A percentile compares a stretch with the other conserved stretches of the same genome.
Conservation (phyloP, 2,888 invertebrate genomes). For the Cenopis cana region DNA sequence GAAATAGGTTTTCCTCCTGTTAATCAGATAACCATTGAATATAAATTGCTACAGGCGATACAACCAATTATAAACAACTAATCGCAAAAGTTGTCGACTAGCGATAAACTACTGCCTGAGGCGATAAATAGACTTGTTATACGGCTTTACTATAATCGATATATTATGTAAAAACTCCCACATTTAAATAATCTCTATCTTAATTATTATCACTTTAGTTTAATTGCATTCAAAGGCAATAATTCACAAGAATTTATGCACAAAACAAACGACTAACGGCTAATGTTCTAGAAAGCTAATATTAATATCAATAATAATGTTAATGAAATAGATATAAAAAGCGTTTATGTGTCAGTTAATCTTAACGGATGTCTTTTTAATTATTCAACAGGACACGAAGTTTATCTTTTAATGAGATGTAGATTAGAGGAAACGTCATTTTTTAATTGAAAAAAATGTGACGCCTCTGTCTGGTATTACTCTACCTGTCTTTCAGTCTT, state of each 20-base stretch:
- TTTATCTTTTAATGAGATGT: slow-evolving; percentile 34
- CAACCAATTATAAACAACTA: slow-evolving; percentile 29
- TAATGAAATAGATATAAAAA: slow-evolving; percentile 39
- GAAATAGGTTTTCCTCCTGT: slow-evolving; percentile 28
- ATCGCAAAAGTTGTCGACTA: slow-evolving; percentile 22
- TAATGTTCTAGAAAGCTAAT: slow-evolving; percentile 41
- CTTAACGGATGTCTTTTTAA: slow-evolving; percentile 29
- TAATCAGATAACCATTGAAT: slow-evolving; percentile 25
- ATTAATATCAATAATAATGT: slow-evolving; percentile 38
- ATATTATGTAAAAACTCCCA: slow-evolving; percentile 38
- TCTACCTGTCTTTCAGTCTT: slow-evolving; percentile 67
- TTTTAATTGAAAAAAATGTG: slow-evolving; percentile 40
- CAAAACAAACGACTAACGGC: slow-evolving; percentile 35
- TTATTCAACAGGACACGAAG: slow-evolving; percentile 29
- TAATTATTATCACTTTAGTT: slow-evolving; percentile 32
- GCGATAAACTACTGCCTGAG: slow-evolving; percentile 16
- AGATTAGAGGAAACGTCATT: neutral
- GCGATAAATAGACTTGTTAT: slow-evolving; percentile 37
- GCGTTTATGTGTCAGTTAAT: slow-evolving; percentile 21
- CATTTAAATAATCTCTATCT: slow-evolving; percentile 38
- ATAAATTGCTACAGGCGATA: slow-evolving; percentile 25
- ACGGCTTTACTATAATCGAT: slow-evolving; percentile 33
- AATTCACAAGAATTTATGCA: slow-evolving; percentile 35
- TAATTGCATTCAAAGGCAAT: slow-evolving; percentile 36
- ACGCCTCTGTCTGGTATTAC: slow-evolving; percentile 63